Conservation (phyloP, 2,888 invertebrate genomes). For the Strigamia crassipes region DNA sequence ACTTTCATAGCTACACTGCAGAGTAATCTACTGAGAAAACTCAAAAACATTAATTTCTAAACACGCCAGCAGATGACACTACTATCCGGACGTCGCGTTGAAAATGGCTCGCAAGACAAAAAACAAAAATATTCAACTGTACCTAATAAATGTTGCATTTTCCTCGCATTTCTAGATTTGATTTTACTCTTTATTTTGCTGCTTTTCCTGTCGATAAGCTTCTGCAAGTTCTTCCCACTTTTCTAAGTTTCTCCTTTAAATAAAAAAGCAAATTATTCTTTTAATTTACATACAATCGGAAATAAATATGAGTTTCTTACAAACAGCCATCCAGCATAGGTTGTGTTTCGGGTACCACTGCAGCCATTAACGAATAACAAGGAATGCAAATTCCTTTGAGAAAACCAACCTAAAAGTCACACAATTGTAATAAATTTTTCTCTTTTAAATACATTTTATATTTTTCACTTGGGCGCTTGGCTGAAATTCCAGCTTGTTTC, state of each 20-base stretch:
- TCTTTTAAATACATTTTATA: neutral
- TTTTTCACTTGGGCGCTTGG: slow-evolving; percentile 73
- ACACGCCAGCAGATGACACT: neutral
- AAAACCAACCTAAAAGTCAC: slow-evolving; percentile 70
- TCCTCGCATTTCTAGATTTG: neutral
- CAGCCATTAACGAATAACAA: slow-evolving; percentile 72
- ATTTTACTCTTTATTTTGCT: neutral
- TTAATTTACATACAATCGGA: neutral
- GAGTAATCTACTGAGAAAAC: neutral
- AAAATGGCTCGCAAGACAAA: too few relatives aligned
- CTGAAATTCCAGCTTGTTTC: slow-evolving; percentile 73
- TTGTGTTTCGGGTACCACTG: slow-evolving; percentile 72
- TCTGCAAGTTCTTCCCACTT: slow-evolving; percentile 13
- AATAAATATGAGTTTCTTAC: slow-evolving; percentile 54
- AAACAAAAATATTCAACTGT: neutral
- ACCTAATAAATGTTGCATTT: neutral
- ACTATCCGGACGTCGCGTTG: neutral
- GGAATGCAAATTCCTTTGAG: slow-evolving; percentile 79
- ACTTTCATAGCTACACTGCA: neutral
- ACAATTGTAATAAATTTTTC: neutral
- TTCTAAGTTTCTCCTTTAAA: slow-evolving; percentile 4
- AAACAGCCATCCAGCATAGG: slow-evolving; percentile 71
- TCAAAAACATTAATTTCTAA: neutral
- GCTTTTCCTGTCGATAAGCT: neutral
- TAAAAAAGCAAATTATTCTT: neutral